Base-by-base conservation (phyloP, 2,797 vertebrate species). In the Semotilus atromaculatus region DNA sequence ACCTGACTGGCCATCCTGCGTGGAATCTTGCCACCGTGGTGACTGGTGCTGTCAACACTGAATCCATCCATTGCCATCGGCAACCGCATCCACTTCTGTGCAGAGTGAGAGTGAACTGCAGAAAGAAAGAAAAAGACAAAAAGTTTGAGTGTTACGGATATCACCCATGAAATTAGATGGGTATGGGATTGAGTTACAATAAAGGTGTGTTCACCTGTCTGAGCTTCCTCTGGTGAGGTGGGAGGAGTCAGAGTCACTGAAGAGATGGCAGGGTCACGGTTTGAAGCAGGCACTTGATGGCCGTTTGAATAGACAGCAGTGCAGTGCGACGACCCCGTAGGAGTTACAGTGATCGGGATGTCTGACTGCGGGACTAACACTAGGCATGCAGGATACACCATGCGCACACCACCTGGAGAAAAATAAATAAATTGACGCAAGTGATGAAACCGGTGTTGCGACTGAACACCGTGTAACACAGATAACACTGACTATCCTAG, bases 241-340 rank as follows among this genome's bases (percentile, higher is more conserved):
- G 98, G 98, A 88, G 98, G 98, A 67, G 98, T 99, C 88, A 99
- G 96, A 77, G 98, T 99, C 91, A 99, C 97, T 0, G 97, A 97
- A 91, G 98, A 99, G 95, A 99, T 99, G 93, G 97, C 97, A 86
- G 98, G 97, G 93, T 99, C 98, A 95, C 97, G 96, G 87, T 97
- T 96, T 93, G 97, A 96, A 95, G 96, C 95, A 98, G 97, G 97
- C 97, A 98, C 97, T 98, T 99, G 98, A 94, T 97, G 97, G 94
- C 95, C 96, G 95, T 97, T 96, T 93, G 97, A 92, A 94, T 96
- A 98, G 93, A 96, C 93, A 92, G 96, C 92, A 90, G 97, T 96
- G 95, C 97, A 98, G 93, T 98, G 97, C 87, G 97, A 96, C 87
- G 97, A 94, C 92, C 97, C 98, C 91, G 94, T 94, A 79, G 97